Base-by-base conservation (phyloP, 2,797 vertebrate species). In the Myripristis murdjan region DNA sequence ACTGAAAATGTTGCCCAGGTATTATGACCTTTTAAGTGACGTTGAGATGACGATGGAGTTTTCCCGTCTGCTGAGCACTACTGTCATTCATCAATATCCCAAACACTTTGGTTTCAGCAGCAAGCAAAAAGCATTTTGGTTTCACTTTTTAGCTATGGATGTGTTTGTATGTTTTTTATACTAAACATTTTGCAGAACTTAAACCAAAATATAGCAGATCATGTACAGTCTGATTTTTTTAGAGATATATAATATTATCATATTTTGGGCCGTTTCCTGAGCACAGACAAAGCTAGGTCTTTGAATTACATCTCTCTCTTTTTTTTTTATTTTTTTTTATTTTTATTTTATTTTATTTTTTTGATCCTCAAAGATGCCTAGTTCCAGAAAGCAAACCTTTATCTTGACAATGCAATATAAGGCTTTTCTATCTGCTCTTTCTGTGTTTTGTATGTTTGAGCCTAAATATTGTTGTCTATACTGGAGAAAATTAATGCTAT, bases 81-180 rank as follows among this genome's bases (percentile, higher is more conserved):
- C 72, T 86, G 51, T 86, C 68, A 76, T 83, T 78, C 63, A 66
- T 60, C 43, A 66, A 10, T 22, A 64, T 70, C 49, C 24, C 16
- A 75, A 81, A 73, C 46, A 41, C 9, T 43, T 74, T 71, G 44
- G 39, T 68, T 77, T 82, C 37, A 66, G 39, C 60, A n/a, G 0
- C 55, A 68, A 64, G 28, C 48, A 67, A 69, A 72, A 75, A 58
- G 0, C 4, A 8, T 73, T 70, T 39, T 20, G 70, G 22, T 70
- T 84, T 75, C 2, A 57, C 82, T 72, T 57, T 41, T 78, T 77
- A 52, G 64, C 33, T 70, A 26, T 54, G 8, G 52, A 41, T 52
- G 51, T 79, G 70, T 88, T 87, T 87, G 49, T 84, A 67, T 82
- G 68, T 87, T 86, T 76, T 85, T 91, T 89, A 73, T 90, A 88